Conservation (phyloP, 2,888 invertebrate species). For the Baronia brevicornis region DNA sequence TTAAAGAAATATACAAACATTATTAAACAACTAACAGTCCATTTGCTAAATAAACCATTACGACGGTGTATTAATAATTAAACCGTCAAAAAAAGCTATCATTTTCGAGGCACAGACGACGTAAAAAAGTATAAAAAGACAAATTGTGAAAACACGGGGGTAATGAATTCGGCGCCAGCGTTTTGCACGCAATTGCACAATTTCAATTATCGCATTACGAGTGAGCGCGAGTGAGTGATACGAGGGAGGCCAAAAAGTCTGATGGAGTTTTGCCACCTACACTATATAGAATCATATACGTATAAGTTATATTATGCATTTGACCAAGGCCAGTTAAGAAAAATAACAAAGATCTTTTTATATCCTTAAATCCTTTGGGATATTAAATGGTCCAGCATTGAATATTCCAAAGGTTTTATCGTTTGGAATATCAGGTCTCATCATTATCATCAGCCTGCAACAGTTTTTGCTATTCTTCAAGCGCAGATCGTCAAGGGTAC, state of each 20-base stretch:
- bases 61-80: slow-evolving; percentile 50
- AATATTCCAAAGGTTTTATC: too few relatives aligned
- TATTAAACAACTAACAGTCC: slow-evolving; percentile 20
- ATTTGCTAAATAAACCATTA: slow-evolving; percentile 38
- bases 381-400: too few relatives aligned
- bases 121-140: slow-evolving; percentile 42
- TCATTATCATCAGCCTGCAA: too few relatives aligned
- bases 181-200: slow-evolving; percentile 76
- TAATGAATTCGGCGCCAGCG: slow-evolving; percentile 68
- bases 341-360: too few relatives aligned
- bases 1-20: too few relatives aligned
- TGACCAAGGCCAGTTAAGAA: too few relatives aligned
- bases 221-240: slow-evolving; percentile 29
- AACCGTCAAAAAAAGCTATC: slow-evolving; percentile 52
- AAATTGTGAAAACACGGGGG: slow-evolving; percentile 55
- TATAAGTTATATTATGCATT: slow-evolving; percentile 1
- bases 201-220: slow-evolving; percentile 75
- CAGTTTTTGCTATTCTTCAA: too few relatives aligned
- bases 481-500: too few relatives aligned
- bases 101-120: slow-evolving; percentile 41
- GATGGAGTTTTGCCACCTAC: slow-evolving; percentile 19
- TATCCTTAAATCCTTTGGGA: too few relatives aligned
- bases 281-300: slow-evolving; percentile 3
- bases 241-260: slow-evolving; percentile 25
- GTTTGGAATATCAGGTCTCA: too few relatives aligned